Percentiles rank a stretch among this genome's conserved stretches.
phyloP scores from a whole-genome alignment of 2,797 vertebrate species.

The Pachyuromys duprasi region DNA sequence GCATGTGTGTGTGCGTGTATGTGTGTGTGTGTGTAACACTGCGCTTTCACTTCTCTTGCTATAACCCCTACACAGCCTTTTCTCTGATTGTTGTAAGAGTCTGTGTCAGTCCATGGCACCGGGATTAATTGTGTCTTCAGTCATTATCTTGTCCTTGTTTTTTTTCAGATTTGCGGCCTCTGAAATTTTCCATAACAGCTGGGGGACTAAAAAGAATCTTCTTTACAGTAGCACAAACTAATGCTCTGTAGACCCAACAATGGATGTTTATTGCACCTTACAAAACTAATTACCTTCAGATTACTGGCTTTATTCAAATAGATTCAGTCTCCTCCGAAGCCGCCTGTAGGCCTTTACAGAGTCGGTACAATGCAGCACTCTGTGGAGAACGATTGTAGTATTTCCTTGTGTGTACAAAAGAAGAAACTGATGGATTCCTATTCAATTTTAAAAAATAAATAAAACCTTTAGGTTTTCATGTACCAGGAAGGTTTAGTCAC shows the following conservation, averaged over 20 bases:
- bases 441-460: constrained; percentile 24
- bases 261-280: constrained; percentile 83
- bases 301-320: constrained; percentile 84
- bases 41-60: constrained; percentile 78
- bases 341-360: constrained; percentile 73
- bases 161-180: constrained; percentile 83
- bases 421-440: background rate
- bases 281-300: constrained; percentile 87
- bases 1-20: background rate
- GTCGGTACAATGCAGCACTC: constrained; percentile 42
- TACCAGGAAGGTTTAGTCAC: background rate
- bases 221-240: constrained; percentile 83
- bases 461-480: constrained; percentile 45
- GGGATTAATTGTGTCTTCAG: constrained; percentile 84
- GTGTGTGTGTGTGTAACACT: background rate
- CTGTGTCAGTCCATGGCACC: constrained; percentile 78
- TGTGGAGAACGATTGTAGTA: constrained; percentile 21
- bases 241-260: constrained; percentile 86
- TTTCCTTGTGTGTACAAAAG: constrained; percentile 29
- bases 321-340: constrained; percentile 81
- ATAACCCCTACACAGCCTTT: constrained; percentile 84
- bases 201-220: constrained; percentile 83
- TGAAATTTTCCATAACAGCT: constrained; percentile 83
- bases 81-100: constrained; percentile 78
- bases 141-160: constrained; percentile 88